Conservation (phyloP, 2,797 vertebrate species). For the Poeciliopsis turneri region DNA sequence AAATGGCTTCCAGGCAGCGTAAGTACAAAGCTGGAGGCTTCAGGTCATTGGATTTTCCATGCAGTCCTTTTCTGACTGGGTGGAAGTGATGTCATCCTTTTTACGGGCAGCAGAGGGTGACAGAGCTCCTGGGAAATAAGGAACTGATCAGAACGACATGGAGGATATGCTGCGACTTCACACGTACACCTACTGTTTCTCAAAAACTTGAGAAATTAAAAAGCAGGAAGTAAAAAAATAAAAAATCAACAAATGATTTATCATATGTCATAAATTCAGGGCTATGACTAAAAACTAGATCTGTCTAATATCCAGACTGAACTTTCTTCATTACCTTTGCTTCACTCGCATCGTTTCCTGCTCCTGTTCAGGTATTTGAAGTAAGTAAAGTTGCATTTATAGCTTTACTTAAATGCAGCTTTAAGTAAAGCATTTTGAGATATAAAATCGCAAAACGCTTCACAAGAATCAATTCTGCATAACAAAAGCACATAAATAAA, state of each 20-base stretch:
- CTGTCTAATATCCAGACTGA: neutral
- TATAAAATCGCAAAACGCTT: neutral
- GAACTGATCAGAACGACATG: neutral
- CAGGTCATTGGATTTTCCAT: neutral
- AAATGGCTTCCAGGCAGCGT: conserved; percentile 7
- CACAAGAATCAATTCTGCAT: neutral
- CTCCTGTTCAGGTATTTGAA: neutral
- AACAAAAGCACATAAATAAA: neutral
- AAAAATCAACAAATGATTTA: neutral
- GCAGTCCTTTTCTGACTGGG: neutral
- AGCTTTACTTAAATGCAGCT: neutral
- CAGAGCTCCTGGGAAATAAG: conserved; percentile 23
- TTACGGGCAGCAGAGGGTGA: conserved; percentile 59
- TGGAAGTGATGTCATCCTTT: conserved; percentile 25
- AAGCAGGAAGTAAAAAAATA: neutral
- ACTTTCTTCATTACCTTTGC: neutral
- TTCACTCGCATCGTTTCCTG: neutral
- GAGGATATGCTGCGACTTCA: neutral
- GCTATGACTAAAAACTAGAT: neutral
- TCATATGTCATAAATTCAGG: neutral
- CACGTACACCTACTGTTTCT: neutral
- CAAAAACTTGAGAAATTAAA: neutral
- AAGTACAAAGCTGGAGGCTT: neutral
- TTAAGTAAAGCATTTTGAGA: neutral
- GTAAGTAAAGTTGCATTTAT: neutral